A percentile compares a stretch with the other conserved stretches of the same genome.
These are phyloP conservation scores for Neomonachus schauinslandi DNA, from an alignment of 2,113 vertebrate genomes.

Conservation along the genomic window DNA sequence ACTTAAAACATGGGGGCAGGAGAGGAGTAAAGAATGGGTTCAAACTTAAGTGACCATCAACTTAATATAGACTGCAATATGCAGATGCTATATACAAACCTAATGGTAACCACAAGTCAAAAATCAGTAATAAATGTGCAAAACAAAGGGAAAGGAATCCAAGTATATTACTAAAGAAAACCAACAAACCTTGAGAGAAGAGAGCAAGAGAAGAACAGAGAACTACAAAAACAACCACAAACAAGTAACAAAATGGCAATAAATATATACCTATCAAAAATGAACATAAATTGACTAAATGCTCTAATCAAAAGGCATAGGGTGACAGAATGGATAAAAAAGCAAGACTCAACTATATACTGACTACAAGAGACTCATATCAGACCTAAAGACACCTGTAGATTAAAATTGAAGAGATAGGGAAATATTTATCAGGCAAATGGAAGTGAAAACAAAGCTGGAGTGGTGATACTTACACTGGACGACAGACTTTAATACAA, in stretches of 20 bases:
- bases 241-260: not conserved
- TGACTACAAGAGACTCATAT: not conserved
- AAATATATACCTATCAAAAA: not conserved
- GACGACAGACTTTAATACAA: not conserved
- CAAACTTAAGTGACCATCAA: not conserved
- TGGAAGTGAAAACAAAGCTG: not conserved
- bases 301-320: not conserved
- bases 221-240: not conserved
- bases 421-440: not conserved
- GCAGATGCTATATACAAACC: not conserved
- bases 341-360: not conserved
- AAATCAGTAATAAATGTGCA: not conserved
- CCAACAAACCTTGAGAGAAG: not conserved
- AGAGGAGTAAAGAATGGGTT: not conserved
- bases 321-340: not conserved
- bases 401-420: not conserved
- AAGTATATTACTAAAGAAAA: not conserved
- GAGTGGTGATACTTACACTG: not conserved
- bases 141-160: not conserved
- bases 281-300: not conserved
- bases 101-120: not conserved
- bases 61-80: not conserved
- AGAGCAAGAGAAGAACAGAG: not conserved
- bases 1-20: not conserved
- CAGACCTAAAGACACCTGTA: not conserved